Base-by-base conservation (phyloP, 2,113 vertebrate genomes). In the Onychorhynchus coronatus region DNA sequence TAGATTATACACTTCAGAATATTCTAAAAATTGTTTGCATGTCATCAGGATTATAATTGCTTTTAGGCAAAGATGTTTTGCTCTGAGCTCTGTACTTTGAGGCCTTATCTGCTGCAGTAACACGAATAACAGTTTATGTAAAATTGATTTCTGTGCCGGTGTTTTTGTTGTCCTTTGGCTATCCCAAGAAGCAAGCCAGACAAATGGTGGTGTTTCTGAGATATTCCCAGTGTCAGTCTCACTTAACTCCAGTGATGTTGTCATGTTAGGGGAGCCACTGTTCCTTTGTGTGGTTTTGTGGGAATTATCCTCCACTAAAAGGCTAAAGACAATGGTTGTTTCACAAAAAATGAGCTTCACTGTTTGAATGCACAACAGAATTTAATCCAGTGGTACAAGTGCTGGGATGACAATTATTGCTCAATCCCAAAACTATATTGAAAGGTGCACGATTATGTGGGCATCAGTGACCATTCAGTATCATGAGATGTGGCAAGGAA, bases 31-130 rank as follows among this genome's bases (percentile, higher is more conserved):
- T 47, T 72, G 52, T 74, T 95, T 86, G 33, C 31, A 10, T 87
- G 56, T 87, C 42, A 68, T 73, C 44, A 70, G 62, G 49, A 42
- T 88, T 82, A 28, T 71, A 83, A 82, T 67, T 93, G 56, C 44
- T 89, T 91, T 87, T 67, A 85, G 68, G 44, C 62, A 28, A 93
- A 93, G 19, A 37, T 88, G 35, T 78, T 95, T 90, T 88, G 41
- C 71, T 90, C 22, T 18, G 14, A 76, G 58, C 71, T 76, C 24
- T 8, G 5, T 61, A 61, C 27, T 55, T 19, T 11, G 66, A 81
- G 42, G 24, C 55, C 44, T 71, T 81, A 47, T 55, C 95, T 95
- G 41, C 33, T 55, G 61, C 39, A 67, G 37, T 86, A 73, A 61
- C 59, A 72, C 19, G 31, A 84, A 52, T 81, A 88, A 66, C 7